These are phyloP conservation scores for Parnassius apollo DNA, from an alignment of 2,888 invertebrate genomes.

Conservation along the genomic window DNA sequence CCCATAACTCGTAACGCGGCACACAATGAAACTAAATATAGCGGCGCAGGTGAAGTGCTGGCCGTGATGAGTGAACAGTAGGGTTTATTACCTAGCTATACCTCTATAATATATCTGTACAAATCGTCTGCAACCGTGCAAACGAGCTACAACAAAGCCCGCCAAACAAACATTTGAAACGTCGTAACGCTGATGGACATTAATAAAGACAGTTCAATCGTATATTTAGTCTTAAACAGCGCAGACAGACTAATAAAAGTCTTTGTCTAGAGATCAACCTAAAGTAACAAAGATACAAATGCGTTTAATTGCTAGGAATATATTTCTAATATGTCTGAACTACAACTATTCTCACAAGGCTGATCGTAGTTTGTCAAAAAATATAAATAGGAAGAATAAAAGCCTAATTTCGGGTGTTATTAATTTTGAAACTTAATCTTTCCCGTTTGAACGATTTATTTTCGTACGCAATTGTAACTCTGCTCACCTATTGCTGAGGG, in stretches of 20 bases:
- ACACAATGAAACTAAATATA: slow-evolving; percentile 77
- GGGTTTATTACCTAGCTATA: slow-evolving; percentile 34
- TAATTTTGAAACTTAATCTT: slow-evolving; percentile 3
- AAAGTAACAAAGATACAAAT: slow-evolving; percentile 21
- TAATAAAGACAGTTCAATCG: slow-evolving; percentile 25
- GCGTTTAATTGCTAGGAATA: slow-evolving; percentile 20
- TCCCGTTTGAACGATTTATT: slow-evolving; percentile 3
- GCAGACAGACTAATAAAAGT: slow-evolving; percentile 22
- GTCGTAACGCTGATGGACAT: slow-evolving; percentile 2
- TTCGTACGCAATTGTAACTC: not conserved
- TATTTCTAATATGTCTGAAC: slow-evolving; percentile 13
- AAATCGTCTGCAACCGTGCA: not conserved
- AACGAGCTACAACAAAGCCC: slow-evolving; percentile 7
- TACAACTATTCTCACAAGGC: slow-evolving; percentile 12
- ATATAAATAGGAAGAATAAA: slow-evolving; percentile 17
- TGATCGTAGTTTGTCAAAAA: not conserved
- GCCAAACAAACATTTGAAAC: slow-evolving; percentile 21
- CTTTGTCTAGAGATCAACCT: slow-evolving; percentile 20
- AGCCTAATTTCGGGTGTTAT: slow-evolving; percentile 1
- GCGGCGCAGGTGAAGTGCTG: slow-evolving; percentile 61
- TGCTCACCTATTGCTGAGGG: too few relatives aligned
- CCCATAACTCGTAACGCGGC: slow-evolving; percentile 51
- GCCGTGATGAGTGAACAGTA: slow-evolving; percentile 52
- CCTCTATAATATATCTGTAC: not conserved
- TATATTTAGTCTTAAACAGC: slow-evolving; percentile 21